Evolutionary conservation across 2,888 invertebrate genomes (phyloP).

Genomic region (Prosapia bicincta): DNA sequence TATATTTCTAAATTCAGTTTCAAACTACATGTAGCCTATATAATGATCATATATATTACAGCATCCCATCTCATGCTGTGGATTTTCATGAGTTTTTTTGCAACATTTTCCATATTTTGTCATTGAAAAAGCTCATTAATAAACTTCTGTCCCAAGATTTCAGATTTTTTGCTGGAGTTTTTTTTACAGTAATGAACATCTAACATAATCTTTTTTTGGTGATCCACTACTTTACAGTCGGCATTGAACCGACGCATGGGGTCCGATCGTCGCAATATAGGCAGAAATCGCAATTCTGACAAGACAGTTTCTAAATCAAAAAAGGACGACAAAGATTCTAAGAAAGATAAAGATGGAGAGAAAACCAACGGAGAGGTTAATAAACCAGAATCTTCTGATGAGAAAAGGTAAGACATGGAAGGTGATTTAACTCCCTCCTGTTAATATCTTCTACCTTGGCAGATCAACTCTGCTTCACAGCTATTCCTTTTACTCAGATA

Average conservation of each 20-base stretch:
- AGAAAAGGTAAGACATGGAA: constrained; percentile 26
- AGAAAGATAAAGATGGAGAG: constrained; percentile 29
- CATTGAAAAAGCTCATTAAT: neutral
- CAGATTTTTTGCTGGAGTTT: neutral
- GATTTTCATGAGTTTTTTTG: neutral
- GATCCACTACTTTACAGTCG: constrained; percentile 29
- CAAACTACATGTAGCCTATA: neutral
- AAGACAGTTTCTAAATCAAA: constrained; percentile 16
- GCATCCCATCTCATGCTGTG: neutral
- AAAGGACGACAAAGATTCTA: constrained; percentile 25
- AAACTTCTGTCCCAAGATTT: neutral
- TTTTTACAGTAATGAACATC: neutral
- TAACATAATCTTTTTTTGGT: constrained; percentile 14
- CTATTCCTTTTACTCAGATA: neutral
- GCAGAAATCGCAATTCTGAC: constrained; percentile 14
- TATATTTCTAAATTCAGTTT: neutral
- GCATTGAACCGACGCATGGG: constrained; percentile 28
- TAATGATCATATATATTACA: neutral
- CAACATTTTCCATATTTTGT: neutral
- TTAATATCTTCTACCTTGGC: neutral
- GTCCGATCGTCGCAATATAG: constrained; percentile 19
- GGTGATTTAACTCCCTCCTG: neutral
- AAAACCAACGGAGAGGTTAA: constrained; percentile 26
- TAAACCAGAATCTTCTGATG: constrained; percentile 24
- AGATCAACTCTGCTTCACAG: neutral